Evolutionary conservation across 2,888 invertebrate species (phyloP), one percentile per base, ranked within the genome.

Genomic region (Dorcus hopei): DNA sequence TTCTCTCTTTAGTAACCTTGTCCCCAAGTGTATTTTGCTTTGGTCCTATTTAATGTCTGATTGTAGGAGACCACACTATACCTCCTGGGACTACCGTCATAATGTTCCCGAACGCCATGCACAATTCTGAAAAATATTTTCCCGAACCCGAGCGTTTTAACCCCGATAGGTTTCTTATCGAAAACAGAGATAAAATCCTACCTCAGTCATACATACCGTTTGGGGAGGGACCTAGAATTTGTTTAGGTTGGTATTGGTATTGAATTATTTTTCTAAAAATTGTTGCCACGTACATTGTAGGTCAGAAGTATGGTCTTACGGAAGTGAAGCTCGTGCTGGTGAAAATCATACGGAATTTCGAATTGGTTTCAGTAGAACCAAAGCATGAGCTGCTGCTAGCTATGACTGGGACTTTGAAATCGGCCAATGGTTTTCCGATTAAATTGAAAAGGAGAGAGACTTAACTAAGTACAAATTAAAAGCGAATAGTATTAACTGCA

Each of bases 101-200:
- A n/a, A 49, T 57, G 6, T n/a, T 51, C 9, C 33, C 49, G 14
- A 56, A 61, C 38, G 54, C 39, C 6, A 42, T 62, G 49, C 62
- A 66, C 52, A 40, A 47, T 14, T 41, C 48, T 9, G 58, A 57
- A 43, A 47, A 55, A 11, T 56, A 56, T 49, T 66, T 58, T 43
- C 51, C 62, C 4, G 49, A 66, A n/a, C 63, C 66, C 7, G 55
- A 63, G 33, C 51, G 61, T 39, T 66, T 65, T 47, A 55, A 63
- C 59, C 66, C 66, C 8, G 57, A 63, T 14, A 47, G 66, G 26
- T 66, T 65, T 54, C 11, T 59, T 43, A 56, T 52, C 7, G 63
- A 63, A 50, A 65, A 62, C 55, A 19, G 38, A 23, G 39, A 49
- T n/a, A 33, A 42, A 16, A 43, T 49, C 1, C 39, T 40, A 4